A percentile compares a stretch with the other conserved stretches of the same genome.
Conservation (phyloP, 2,888 invertebrate species). For the Lagria hirta region DNA sequence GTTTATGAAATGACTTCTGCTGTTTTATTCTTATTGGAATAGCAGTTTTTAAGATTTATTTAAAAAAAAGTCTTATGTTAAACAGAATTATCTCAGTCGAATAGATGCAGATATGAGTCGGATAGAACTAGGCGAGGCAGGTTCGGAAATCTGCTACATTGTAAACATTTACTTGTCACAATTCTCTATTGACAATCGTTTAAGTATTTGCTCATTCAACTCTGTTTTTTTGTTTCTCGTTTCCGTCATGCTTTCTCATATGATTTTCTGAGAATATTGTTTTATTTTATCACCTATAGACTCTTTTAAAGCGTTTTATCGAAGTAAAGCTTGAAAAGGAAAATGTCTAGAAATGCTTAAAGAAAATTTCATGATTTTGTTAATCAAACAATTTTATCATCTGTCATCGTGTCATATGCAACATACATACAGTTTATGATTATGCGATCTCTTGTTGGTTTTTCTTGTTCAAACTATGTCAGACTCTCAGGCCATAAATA, state of each 20-base stretch:
- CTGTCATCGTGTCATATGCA: too few relatives aligned
- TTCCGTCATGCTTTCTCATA: slow-evolving; percentile 33
- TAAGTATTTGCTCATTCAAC: slow-evolving; percentile 42
- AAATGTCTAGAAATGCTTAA: too few relatives aligned
- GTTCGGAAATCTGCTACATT: slow-evolving; percentile 38
- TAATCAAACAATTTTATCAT: too few relatives aligned
- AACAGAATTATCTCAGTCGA: slow-evolving; percentile 18
- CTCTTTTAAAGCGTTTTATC: too few relatives aligned
- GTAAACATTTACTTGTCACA: slow-evolving; percentile 49
- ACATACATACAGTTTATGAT: slow-evolving; percentile 13
- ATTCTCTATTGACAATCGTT: slow-evolving; percentile 47
- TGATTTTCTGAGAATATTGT: slow-evolving; percentile 30
- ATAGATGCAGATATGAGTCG: slow-evolving; percentile 24
- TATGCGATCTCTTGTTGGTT: slow-evolving; percentile 18
- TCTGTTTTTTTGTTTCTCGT: slow-evolving; percentile 39
- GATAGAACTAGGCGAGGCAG: slow-evolving; percentile 31
- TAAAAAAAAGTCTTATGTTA: slow-evolving; percentile 10
- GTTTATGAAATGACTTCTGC: too few relatives aligned
- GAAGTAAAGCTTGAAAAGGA: too few relatives aligned
- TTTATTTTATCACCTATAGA: slow-evolving; percentile 26
- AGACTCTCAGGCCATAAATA: slow-evolving; percentile 6
- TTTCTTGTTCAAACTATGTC: slow-evolving; percentile 18
- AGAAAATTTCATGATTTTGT: too few relatives aligned
- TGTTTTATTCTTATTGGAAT: too few relatives aligned
- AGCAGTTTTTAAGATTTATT: too few relatives aligned